Conservation (phyloP, 2,888 invertebrate species). For the Pammene fasciana region DNA sequence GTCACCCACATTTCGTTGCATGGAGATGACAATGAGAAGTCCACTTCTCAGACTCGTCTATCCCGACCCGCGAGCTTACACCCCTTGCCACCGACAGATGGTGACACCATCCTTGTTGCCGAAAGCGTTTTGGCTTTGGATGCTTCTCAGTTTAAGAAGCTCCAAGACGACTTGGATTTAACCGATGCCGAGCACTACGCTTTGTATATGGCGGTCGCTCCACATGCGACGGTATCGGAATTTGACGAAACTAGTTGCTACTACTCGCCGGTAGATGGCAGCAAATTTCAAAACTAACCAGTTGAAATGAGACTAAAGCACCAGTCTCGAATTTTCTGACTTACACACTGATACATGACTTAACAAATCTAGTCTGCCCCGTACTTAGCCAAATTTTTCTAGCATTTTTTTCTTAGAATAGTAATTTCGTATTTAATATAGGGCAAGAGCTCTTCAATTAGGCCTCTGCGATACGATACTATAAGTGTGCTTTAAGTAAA, state of each 20-base stretch:
- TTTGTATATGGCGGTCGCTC: slow-evolving; percentile 92
- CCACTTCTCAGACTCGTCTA: slow-evolving; percentile 65
- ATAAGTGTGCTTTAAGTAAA: not conserved
- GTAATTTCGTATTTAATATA: not conserved
- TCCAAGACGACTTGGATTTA: slow-evolving; percentile 85
- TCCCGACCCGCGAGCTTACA: slow-evolving; percentile 60
- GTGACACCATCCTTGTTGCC: slow-evolving; percentile 84
- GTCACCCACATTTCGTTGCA: slow-evolving; percentile 87
- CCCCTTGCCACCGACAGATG: slow-evolving; percentile 78
- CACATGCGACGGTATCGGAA: slow-evolving; percentile 93
- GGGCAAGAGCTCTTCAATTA: not conserved
- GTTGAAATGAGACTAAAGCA: slow-evolving; percentile 1
- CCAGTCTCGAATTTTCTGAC: not conserved
- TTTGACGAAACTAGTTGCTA: slow-evolving; percentile 95
- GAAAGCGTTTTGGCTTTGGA: slow-evolving; percentile 78
- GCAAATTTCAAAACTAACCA: slow-evolving; percentile 81
- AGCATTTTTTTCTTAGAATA: slow-evolving; percentile 30
- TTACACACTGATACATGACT: not conserved
- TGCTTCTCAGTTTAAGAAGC: slow-evolving; percentile 67
- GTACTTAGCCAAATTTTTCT: slow-evolving; percentile 41
- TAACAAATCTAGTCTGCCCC: slow-evolving; percentile 30
- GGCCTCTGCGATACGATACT: not conserved
- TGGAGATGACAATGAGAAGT: slow-evolving; percentile 76
- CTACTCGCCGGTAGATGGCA: slow-evolving; percentile 92
- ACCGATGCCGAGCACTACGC: slow-evolving; percentile 96